phyloP scores from a whole-genome alignment of 2,797 vertebrate species.

The Peromyscus aztecus region DNA sequence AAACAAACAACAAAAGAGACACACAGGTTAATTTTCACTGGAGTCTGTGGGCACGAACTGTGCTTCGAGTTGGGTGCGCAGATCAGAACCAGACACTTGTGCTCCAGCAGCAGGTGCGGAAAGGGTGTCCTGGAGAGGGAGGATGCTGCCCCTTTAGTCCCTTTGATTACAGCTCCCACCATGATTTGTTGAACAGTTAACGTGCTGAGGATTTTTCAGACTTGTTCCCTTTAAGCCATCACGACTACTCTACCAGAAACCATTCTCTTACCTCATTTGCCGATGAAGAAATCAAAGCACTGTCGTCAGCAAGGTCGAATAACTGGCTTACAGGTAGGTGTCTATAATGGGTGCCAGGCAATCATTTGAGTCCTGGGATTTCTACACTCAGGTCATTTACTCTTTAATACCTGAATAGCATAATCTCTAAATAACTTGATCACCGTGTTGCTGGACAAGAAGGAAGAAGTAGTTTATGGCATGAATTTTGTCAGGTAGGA shows the following conservation, averaged over 20 bases:
- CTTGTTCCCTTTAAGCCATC: background rate
- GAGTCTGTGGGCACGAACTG: background rate
- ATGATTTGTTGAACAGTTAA: too few relatives aligned
- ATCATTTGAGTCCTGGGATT: background rate
- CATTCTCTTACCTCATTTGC: background rate
- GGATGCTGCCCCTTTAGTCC: background rate
- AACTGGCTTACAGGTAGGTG: too few relatives aligned
- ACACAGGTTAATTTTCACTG: background rate
- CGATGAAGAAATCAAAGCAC: background rate
- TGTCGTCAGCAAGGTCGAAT: background rate
- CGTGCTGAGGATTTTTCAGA: background rate
- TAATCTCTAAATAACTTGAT: background rate
- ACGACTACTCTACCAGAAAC: background rate
- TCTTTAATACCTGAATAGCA: background rate
- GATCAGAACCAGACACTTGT: background rate
- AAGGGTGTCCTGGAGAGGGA: background rate
- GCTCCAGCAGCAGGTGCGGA: background rate
- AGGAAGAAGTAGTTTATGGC: background rate
- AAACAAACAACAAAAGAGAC: background rate
- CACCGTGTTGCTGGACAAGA: background rate
- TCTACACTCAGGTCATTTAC: background rate
- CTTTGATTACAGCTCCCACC: background rate
- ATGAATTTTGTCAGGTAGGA: background rate
- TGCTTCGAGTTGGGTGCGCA: background rate
- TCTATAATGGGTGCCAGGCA: background rate